Percentiles rank a stretch among this genome's conserved stretches.
These are phyloP conservation scores for Agapostemon virescens DNA, from an alignment of 2,888 invertebrate species.

Conservation along the genomic window DNA sequence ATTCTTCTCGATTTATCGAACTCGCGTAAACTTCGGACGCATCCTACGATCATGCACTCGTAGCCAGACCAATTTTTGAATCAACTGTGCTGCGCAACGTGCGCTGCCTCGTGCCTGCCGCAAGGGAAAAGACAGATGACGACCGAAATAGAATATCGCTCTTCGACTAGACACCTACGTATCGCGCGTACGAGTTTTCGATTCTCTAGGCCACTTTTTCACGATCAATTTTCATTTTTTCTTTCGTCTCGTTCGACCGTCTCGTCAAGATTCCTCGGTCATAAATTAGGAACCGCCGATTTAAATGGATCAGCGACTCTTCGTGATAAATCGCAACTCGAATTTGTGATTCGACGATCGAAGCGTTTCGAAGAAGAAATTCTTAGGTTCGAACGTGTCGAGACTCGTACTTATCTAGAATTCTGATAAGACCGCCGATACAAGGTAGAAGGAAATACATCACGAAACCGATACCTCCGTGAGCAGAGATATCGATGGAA, in stretches of 20 bases:
- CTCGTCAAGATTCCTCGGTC: not conserved
- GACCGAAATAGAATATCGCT: constrained; percentile 75
- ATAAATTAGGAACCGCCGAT: not conserved
- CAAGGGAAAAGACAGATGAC: constrained; percentile 67
- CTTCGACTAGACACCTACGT: constrained; percentile 70
- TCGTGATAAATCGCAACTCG: not conserved
- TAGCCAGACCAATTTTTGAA: constrained; percentile 54
- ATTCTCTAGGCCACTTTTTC: constrained; percentile 55
- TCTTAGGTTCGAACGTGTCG: not conserved
- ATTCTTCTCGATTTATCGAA: too few relatives aligned
- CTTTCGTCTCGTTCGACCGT: not conserved
- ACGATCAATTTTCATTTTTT: constrained; percentile 17
- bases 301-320: not conserved
- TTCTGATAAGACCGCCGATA: not conserved
- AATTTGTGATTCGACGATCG: not conserved
- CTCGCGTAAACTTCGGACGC: not conserved
- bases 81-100: constrained; percentile 53
- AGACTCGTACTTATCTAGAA: not conserved
- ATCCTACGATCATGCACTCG: constrained; percentile 45
- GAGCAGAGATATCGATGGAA: not conserved
- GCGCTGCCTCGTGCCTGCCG: constrained; percentile 63
- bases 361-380: not conserved
- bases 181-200: constrained; percentile 53
- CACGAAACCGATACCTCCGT: not conserved
- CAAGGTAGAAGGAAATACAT: too few relatives aligned